A percentile compares a stretch with the other conserved stretches of the same genome.
Evolutionary conservation across 2,113 vertebrate species (phyloP).

Genomic region (Gavialis gangeticus): DNA sequence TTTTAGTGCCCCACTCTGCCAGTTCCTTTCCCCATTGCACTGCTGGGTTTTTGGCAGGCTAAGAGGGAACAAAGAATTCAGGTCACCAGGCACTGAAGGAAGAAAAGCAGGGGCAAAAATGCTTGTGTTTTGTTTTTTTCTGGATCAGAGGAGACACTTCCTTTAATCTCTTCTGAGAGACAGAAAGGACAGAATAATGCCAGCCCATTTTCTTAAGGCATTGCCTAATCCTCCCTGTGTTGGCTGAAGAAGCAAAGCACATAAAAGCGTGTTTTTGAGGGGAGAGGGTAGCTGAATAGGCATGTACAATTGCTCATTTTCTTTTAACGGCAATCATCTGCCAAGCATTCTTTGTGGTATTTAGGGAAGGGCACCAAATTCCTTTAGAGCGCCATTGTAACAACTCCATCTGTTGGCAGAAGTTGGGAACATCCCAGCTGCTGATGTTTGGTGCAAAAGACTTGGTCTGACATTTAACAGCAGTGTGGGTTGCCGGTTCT

Average conservation of each 20-base stretch:
- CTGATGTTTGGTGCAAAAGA: neutral
- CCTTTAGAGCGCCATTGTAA: neutral
- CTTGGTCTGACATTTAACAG: neutral
- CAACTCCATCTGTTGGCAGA: conserved; percentile 67
- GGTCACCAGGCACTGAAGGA: neutral
- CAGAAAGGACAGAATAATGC: neutral
- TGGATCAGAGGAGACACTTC: neutral
- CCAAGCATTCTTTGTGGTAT: neutral
- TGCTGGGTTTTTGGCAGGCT: neutral
- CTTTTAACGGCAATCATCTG: accelerated
- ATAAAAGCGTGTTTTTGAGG: neutral
- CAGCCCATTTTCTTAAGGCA: neutral
- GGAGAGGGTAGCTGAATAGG: neutral
- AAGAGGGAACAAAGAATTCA: neutral
- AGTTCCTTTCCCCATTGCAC: neutral
- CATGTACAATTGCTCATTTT: accelerated
- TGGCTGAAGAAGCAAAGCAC: neutral
- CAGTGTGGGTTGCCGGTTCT: neutral
- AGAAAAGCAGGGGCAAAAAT: neutral
- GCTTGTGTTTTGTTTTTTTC: neutral
- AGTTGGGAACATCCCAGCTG: neutral
- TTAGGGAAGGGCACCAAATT: neutral
- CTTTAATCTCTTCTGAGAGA: neutral
- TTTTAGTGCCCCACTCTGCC: neutral
- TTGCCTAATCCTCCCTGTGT: neutral